phyloP scores from a whole-genome alignment of 1,140 invertebrate species.

The Nasonia longicornis region DNA sequence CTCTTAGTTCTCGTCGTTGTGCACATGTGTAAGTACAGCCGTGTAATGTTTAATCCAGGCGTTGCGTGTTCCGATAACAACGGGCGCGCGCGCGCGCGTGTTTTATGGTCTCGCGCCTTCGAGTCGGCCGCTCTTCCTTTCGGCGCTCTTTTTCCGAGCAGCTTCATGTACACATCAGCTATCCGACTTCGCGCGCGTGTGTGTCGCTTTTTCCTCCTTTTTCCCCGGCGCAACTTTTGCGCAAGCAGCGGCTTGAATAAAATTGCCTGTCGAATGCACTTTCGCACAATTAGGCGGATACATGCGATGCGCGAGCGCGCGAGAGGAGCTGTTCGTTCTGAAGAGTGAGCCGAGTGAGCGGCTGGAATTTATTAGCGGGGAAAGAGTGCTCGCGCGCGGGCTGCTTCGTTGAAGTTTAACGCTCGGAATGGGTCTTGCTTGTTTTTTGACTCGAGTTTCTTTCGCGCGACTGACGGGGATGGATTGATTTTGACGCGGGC shows the following conservation, averaged over 20 bases:
- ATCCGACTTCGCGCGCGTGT: not conserved
- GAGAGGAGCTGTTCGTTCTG: not conserved
- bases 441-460: too few species aligned
- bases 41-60: constrained; percentile 32
- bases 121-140: constrained; percentile 46
- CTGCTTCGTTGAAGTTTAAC: not conserved
- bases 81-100: constrained; percentile 50
- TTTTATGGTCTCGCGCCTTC: constrained; percentile 64
- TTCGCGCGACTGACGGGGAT: too few species aligned
- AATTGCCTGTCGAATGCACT: constrained; percentile 37
- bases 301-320: constrained; percentile 13
- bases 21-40: not conserved
- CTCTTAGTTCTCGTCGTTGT: not conserved
- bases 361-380: not conserved
- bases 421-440: too few species aligned
- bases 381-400: not conserved
- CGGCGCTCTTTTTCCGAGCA: not conserved
- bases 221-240: not conserved
- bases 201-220: not conserved
- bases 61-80: constrained; percentile 46
- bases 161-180: not conserved
- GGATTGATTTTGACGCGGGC: too few species aligned
- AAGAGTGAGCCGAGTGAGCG: not conserved
- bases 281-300: constrained; percentile 33
- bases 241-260: constrained; percentile 5